Base-by-base conservation (phyloP, 2,797 vertebrate species). In the Pelodytes ibericus region DNA sequence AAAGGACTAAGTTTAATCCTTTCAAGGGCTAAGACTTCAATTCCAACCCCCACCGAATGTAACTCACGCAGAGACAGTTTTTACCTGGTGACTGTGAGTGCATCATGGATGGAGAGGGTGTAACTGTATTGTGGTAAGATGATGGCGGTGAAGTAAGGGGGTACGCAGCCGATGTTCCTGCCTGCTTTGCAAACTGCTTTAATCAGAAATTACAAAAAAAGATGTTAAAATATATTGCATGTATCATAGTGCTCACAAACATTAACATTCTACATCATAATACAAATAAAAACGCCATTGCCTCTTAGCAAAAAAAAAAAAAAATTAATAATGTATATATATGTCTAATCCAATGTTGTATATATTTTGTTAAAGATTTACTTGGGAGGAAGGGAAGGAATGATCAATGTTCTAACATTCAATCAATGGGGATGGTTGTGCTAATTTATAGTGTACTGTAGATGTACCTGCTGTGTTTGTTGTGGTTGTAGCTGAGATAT, bases 71-170 rank as follows among this genome's bases (percentile, higher is more conserved):
- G n/a, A n/a, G 9, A 13, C 41, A 10, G 13, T 20, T 3, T 86
- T 88, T 89, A 93, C 92, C 98, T 91, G 98, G 97, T 47, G 98
- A 99, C 85, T 96, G 97, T 0, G 96, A 97, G 82, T 96, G 95
- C 94, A 99, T 96, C 96, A 99, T 98, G 77, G 96, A 98, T 0
- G 97, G 95, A 25, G 98, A 99, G 0, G 96, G 97, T 0, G 95
- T 94, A 72, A 99, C 96, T 26, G 95, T 94, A 82, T 90, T 88
- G 33, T 95, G 97, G 82, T 98, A 99, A 36, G 96, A 96, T 15
- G 95, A 93, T 18, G 96, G 96, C 2, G 98, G 97, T 3, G 98
- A 99, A 22, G 97, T 99, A 60, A 99, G 94, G 33, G 96, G 96
- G 81, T 99, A 99, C 0, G 95, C 94, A 11, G 93, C 93, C 0